A percentile compares a stretch with the other conserved stretches of the same genome.
Evolutionary conservation across 2,113 vertebrate species (phyloP).

Genomic region (Rhynchopsitta pachyrhyncha): DNA sequence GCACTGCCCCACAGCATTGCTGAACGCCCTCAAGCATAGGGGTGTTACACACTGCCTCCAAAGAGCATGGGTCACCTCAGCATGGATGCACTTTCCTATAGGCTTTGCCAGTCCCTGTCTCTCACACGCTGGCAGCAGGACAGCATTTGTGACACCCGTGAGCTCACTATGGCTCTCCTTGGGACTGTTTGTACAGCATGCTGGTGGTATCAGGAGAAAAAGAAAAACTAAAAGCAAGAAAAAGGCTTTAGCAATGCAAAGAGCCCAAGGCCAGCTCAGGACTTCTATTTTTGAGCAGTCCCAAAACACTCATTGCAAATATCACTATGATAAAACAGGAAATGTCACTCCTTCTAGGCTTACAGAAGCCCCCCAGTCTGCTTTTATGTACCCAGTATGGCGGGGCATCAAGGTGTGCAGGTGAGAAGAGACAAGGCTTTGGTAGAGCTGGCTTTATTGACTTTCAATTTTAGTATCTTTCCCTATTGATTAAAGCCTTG

Average conservation of each 20-base stretch:
- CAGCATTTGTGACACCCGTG: not conserved
- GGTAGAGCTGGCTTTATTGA: not conserved
- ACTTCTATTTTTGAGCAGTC: not conserved
- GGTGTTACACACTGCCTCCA: accelerated
- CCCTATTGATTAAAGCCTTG: too few species aligned
- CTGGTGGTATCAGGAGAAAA: not conserved
- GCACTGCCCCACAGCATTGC: not conserved
- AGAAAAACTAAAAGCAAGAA: not conserved
- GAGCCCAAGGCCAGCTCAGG: not conserved
- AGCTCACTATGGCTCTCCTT: not conserved
- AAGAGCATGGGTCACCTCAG: not conserved
- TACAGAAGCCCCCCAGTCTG: not conserved
- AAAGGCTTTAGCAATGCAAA: not conserved
- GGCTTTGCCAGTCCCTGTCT: not conserved
- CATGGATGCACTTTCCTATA: not conserved
- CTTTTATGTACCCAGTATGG: not conserved
- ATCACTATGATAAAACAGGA: not conserved
- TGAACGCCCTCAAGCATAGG: too few species aligned
- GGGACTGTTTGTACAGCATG: not conserved
- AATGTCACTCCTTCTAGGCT: not conserved
- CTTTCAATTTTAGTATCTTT: not conserved
- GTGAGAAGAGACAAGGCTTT: not conserved
- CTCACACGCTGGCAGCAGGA: not conserved
- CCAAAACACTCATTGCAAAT: not conserved
- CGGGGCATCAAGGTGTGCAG: accelerated